Percentiles rank a stretch among this genome's conserved stretches.
These are phyloP conservation scores for Rhodinocichla rosea DNA, from an alignment of 2,113 vertebrate genomes.

Conservation along the genomic window DNA sequence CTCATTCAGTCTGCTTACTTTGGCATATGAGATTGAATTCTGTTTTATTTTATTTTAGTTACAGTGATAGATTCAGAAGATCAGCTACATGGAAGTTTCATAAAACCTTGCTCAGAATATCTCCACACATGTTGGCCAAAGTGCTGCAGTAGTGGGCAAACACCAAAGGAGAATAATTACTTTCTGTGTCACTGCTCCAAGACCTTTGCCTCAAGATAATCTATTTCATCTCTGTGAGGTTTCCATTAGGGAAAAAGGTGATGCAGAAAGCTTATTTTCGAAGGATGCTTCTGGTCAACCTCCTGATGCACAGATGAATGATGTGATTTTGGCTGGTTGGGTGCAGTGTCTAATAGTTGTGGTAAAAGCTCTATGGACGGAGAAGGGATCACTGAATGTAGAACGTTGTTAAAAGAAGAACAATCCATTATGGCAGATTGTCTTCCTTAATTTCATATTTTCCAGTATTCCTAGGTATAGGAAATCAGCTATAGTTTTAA, in stretches of 20 bases:
- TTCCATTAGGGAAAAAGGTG: neutral
- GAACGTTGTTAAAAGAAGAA: neutral
- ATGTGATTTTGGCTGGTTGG: neutral
- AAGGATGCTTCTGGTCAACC: neutral
- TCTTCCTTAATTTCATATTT: neutral
- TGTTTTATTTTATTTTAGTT: neutral
- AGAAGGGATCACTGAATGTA: neutral
- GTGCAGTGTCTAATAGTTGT: neutral
- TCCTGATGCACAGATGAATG: neutral
- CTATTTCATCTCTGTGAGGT: neutral
- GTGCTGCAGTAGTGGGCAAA: neutral
- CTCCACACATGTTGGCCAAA: neutral
- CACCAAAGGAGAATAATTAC: neutral
- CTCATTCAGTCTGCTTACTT: neutral
- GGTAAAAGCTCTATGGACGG: neutral
- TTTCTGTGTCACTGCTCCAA: neutral
- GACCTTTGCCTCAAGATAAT: neutral
- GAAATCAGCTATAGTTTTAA: neutral
- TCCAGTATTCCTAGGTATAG: neutral
- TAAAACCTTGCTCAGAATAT: neutral
- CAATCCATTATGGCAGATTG: neutral
- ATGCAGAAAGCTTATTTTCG: neutral
- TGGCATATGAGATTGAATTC: neutral
- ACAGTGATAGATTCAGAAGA: neutral
- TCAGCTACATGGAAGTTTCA: neutral